Base-by-base conservation (phyloP, 2,888 invertebrate species). In the Ditula angustiorana region DNA sequence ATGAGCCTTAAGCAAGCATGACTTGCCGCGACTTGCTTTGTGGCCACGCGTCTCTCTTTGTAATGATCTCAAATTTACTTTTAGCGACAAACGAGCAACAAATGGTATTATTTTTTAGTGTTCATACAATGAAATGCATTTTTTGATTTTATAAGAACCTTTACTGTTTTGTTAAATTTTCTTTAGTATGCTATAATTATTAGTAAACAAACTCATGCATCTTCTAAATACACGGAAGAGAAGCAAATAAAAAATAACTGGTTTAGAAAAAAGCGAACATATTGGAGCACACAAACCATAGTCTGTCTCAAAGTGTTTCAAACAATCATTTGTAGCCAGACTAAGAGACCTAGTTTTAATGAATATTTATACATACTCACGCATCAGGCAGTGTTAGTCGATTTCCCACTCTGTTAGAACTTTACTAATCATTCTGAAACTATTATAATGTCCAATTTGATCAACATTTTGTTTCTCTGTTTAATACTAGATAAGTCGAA, bases 261-360 rank as follows among this genome's bases (percentile, higher is more conserved):
- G 75, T 77, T 85, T 82, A 83, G 74, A 71, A 73, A 77, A 77
- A 78, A 78, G 79, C 76, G 63, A 72, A 71, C 47, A 67, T 70
- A 61, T 13, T 11, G n/a, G 23, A 23, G 46, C 23, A 23, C 23
- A 46, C 46, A 46, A 11, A 46, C 23, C 5, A 10, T 13, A 46
- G 26, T 61, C 60, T 52, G 23, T 5, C 44, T 41, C 28, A 46
- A 55, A 47, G 7, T 46, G 8, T 23, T n/a, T 13, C 24, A 5
- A 8, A 28, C 26, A 10, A 49, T 49, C 28, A 52, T 33, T 46
- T 19, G 55, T 49, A 41, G 55, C 47, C 61, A 50, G 47, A 57
- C 24, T 24, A 24, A 19, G 0, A 10, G 1, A 19, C 19, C 7
- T 7, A 41, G 13, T 24, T 46, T 33, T 30, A 53, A 52, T 52